Evolutionary conservation across 2,888 invertebrate genomes (phyloP).

Genomic region (Pogonocherus hispidulus): DNA sequence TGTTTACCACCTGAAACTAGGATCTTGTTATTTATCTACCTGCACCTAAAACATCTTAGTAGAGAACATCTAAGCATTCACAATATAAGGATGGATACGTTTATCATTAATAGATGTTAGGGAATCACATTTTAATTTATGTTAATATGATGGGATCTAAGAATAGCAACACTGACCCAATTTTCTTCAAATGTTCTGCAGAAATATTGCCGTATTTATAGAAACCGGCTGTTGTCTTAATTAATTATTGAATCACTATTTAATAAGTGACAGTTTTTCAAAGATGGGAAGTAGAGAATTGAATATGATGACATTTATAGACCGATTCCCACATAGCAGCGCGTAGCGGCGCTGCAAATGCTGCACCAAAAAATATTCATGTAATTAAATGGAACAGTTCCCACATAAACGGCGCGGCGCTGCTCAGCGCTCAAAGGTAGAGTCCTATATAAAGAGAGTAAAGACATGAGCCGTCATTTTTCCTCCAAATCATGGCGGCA

Average conservation of each 20-base stretch:
- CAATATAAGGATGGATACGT: background rate
- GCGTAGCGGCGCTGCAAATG: too few relatives aligned
- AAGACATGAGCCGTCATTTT: too few relatives aligned
- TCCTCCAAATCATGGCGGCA: too few relatives aligned
- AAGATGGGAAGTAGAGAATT: background rate
- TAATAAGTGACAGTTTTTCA: background rate
- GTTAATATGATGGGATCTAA: background rate
- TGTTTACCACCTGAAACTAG: slow-evolving; percentile 4
- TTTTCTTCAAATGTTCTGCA: background rate
- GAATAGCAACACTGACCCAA: background rate
- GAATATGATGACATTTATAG: background rate
- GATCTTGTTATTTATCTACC: background rate
- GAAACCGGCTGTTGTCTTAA: background rate
- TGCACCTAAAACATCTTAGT: background rate
- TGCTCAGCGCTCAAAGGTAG: too few relatives aligned
- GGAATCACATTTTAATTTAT: background rate
- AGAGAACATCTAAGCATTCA: background rate
- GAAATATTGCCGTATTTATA: background rate
- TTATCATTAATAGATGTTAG: slow-evolving; percentile 2
- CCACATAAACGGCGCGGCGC: too few relatives aligned
- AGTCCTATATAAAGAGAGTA: too few relatives aligned
- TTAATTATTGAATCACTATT: background rate
- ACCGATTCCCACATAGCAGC: too few relatives aligned
- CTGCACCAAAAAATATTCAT: too few relatives aligned
- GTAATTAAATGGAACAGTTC: too few relatives aligned